Base-by-base conservation (phyloP, 1,140 invertebrate species). In the Helicoverpa zea region DNA sequence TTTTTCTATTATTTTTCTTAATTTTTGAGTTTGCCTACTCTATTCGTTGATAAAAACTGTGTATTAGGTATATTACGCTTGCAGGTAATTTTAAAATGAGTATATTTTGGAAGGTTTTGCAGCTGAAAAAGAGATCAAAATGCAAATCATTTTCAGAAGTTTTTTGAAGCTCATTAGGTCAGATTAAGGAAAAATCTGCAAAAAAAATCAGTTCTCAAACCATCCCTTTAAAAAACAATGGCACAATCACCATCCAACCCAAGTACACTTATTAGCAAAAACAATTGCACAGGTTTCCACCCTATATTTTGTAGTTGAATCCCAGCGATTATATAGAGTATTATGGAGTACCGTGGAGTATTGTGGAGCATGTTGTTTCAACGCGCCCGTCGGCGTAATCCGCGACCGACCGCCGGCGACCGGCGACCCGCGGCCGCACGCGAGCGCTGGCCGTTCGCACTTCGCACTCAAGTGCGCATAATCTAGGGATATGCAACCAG, bases 351-450 rank as follows among this genome's bases (percentile, higher is more conserved):
- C 23, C 23, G 16, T 12, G 64, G 23, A 79, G 66, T 56, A 79
- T 73, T 30, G 16, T 12, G 64, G 23, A 79, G 66, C 66, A 79
- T 79, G 78, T 79, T 79, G 66, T 79, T 79, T 61, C 30, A 61
- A 23, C 56, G 78, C 78, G 54, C 18, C 66, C 66, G 75, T 77
- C 75, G 75, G 75, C 64, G 52, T 79, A 79, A 79, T 79, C 78
- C 77, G 51, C 64, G 35, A 59, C 59, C 72, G 49, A 43, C 35
- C 35, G 68, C 49, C 49, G 13, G 49, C 68, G 68, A 29, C 66
- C 49, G 12, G 54, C 49, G 66, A 54, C 68, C 13, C 66, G 49
- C 47, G 66, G 47, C 63, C 63, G 16, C 61, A 64, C 75, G 75
- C 59, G 74, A 76, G n/a, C 23, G 18, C 61, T 29, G 52, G n/a